Evolutionary conservation across 2,888 invertebrate genomes (phyloP).

Genomic region (Frankliniella fusca): DNA sequence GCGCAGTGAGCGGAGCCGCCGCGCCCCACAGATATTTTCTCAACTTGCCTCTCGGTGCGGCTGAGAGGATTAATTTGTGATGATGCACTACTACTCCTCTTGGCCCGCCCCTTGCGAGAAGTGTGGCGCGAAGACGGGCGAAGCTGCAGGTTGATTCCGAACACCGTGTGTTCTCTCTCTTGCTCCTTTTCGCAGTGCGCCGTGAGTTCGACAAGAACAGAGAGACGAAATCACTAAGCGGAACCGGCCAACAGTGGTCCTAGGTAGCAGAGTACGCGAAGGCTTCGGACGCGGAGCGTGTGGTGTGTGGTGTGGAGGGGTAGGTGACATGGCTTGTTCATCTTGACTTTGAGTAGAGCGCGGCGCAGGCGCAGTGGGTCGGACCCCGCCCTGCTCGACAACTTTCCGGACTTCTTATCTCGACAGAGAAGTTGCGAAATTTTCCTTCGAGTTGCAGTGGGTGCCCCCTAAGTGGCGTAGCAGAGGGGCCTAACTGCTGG

Average conservation of each 20-base stretch:
- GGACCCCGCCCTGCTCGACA: background rate
- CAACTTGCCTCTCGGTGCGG: background rate
- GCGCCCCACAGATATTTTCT: conserved; percentile 1
- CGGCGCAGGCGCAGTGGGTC: background rate
- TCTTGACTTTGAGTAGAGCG: background rate
- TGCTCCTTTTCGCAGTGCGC: too few relatives aligned
- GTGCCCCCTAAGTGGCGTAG: background rate
- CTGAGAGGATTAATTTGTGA: background rate
- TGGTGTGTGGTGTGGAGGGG: background rate
- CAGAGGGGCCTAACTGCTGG: too few relatives aligned
- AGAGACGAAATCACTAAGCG: too few relatives aligned
- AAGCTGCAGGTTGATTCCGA: too few relatives aligned
- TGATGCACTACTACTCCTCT: background rate
- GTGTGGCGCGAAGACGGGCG: background rate
- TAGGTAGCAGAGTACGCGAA: too few relatives aligned
- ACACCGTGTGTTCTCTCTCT: too few relatives aligned
- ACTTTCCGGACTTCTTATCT: conserved; percentile 1
- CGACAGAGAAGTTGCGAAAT: background rate
- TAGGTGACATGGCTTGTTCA: conserved; percentile 10
- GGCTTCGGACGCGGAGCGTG: background rate
- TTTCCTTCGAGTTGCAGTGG: conserved; percentile 3
- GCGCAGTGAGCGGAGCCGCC: background rate
- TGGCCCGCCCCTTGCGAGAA: too few relatives aligned
- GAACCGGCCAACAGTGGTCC: too few relatives aligned
- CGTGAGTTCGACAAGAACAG: too few relatives aligned